Conservation (phyloP, 2,113 vertebrate genomes). For the Echinops telfairi region DNA sequence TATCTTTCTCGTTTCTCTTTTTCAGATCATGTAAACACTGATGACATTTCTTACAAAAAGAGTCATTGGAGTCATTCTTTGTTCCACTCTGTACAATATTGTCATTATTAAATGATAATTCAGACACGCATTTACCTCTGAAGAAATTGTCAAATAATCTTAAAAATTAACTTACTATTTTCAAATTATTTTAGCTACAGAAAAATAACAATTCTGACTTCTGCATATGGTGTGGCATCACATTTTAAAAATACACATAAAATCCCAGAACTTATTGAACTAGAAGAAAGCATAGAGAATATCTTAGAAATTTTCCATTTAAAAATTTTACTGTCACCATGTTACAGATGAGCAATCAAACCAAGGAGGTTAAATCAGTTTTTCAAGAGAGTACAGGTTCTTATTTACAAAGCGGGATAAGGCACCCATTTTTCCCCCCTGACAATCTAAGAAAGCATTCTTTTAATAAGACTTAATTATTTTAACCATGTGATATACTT, state of each 20-base stretch:
- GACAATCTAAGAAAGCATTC: not conserved
- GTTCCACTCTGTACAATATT: slow-evolving; percentile 39
- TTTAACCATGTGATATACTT: not conserved
- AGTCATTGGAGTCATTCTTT: slow-evolving; percentile 70
- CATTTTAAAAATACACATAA: not conserved
- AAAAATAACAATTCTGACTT: slow-evolving; percentile 60
- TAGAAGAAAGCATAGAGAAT: no score
- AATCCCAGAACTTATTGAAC: no score
- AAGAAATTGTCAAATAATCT: slow-evolving; percentile 67
- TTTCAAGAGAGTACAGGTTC: not conserved
- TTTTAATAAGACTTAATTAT: not conserved
- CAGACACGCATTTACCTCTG: slow-evolving; percentile 48
- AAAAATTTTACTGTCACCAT: not conserved
- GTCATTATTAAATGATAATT: slow-evolving; percentile 64
- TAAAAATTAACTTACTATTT: slow-evolving; percentile 27
- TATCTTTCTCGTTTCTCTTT: not conserved
- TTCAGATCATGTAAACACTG: slow-evolving; percentile 69
- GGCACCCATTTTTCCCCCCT: not conserved
- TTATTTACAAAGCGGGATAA: not conserved
- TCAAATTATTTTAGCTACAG: slow-evolving; percentile 43
- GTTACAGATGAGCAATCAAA: not conserved
- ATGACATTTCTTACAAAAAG: slow-evolving; percentile 69
- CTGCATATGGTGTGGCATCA: slow-evolving; percentile 9
- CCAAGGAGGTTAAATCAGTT: not conserved
- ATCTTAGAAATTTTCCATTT: not conserved